Base-by-base conservation (phyloP, 2,888 invertebrate genomes). In the Ephialtes manifestator region DNA sequence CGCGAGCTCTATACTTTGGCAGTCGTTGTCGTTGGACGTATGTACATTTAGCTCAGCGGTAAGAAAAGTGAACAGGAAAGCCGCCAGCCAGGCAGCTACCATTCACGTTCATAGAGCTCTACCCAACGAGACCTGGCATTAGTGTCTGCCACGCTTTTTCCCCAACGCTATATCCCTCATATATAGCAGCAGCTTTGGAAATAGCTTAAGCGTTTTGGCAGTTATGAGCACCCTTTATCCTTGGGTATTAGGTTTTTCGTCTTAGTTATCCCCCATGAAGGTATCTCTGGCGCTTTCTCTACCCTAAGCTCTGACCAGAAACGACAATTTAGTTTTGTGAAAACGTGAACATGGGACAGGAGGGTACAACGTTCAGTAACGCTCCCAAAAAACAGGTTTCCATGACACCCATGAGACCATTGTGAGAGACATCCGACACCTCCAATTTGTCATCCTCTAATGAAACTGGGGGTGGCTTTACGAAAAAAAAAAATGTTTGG, bases 31-130 rank as follows among this genome's bases (percentile, higher is more conserved):
- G 53, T 68, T 78, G 81, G 81, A 77, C 81, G 70, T 24, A 20
- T 24, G 58, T 58, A 58, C 28, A 28, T 84, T 84, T 77, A 48
- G 81, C 65, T 63, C 35, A 63, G 67, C 20, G 53, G 77, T 67
- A 81, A 84, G 81, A 84, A 84, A 81, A 65, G 79, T 39, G 39
- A 76, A 77, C 48, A 58, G 84, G 28, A 81, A 72, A 81, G 72
- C 71, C 63, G 79, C 75, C 72, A 71, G 76, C 79, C 70, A 63
- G 18, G 18, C 58, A 74, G 67, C 78, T 43, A 60, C 46, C 58
- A 55, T 39, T 2, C 20, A 28, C 4, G 4, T 31, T 11, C 70
- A 5, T 51, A 31, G 28, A 15, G 35, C 60, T 20, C 43, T 48
- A 55, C 28, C 80, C 80, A 80, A 77, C 84, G 51, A 58, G 80